Evolutionary conservation across 2,797 vertebrate genomes (phyloP).

Genomic region (Taeniopygia guttata): DNA sequence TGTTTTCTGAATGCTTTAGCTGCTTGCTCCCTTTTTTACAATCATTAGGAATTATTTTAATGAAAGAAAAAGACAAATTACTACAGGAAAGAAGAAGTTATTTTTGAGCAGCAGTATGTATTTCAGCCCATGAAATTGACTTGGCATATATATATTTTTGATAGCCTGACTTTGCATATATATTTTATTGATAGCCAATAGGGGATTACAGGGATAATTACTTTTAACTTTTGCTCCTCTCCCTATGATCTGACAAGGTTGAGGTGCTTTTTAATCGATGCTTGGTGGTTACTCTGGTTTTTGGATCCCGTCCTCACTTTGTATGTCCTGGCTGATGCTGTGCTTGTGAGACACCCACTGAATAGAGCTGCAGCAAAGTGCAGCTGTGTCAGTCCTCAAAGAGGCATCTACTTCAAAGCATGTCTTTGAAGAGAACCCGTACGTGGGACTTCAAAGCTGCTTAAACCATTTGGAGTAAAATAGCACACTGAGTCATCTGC

Average conservation of each 20-base stretch:
- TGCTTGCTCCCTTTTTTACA: not conserved
- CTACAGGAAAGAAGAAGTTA: not conserved
- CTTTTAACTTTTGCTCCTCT: not conserved
- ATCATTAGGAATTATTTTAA: not conserved
- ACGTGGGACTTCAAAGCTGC: constrained; percentile 53
- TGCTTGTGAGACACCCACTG: not conserved
- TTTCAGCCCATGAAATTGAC: not conserved
- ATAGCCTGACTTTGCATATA: not conserved
- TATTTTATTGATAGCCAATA: not conserved
- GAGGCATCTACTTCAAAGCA: constrained; percentile 37
- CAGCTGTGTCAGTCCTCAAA: constrained; percentile 42
- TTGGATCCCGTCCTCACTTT: not conserved
- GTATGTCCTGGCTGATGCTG: not conserved
- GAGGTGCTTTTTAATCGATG: not conserved
- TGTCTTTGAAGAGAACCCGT: constrained; percentile 45
- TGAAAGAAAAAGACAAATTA: not conserved
- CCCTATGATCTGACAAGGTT: not conserved
- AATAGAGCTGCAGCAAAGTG: not conserved
- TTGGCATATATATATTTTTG: not conserved
- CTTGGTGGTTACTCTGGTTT: not conserved
- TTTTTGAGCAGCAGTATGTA: not conserved
- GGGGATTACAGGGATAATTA: not conserved
- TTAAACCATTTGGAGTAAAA: not conserved
- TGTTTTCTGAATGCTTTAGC: not conserved
- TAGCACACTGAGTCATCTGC: constrained; percentile 25